phyloP scores from a whole-genome alignment of 92 coral and sea anemone species.

The Plumapathes pennacea region DNA sequence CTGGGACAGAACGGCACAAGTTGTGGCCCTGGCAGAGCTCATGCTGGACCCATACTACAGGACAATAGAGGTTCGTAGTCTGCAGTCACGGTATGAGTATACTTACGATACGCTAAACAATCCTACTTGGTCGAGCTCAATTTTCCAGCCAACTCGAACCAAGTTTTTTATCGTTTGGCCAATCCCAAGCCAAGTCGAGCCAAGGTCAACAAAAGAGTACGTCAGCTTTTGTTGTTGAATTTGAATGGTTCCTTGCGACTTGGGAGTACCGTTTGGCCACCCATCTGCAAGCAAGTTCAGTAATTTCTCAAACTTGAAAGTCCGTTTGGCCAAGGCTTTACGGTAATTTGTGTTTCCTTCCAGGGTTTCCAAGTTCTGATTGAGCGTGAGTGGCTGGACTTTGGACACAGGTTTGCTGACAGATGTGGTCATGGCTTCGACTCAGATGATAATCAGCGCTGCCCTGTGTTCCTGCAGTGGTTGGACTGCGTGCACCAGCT shows the following conservation, averaged over 20 bases:
- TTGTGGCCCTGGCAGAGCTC: conserved; percentile 90
- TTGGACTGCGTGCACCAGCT: conserved; percentile 95
- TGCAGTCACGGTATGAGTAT: too few relatives aligned
- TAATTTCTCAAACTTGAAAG: too few relatives aligned
- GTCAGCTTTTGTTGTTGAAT: too few relatives aligned
- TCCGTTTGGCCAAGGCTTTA: too few relatives aligned
- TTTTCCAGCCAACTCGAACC: neutral
- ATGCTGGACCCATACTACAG: conserved; percentile 93
- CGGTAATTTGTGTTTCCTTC: neutral
- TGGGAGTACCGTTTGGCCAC: too few relatives aligned
- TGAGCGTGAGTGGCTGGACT: conserved; percentile 94
- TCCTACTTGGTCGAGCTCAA: neutral
- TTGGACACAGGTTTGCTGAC: conserved; percentile 97
- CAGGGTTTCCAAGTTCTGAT: conserved; percentile 93
- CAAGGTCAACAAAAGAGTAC: too few relatives aligned
- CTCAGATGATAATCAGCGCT: conserved; percentile 75
- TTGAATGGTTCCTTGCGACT: too few relatives aligned
- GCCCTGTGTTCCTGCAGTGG: conserved; percentile 97
- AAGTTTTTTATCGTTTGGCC: too few relatives aligned
- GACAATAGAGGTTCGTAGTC: conserved; percentile 85
- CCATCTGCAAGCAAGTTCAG: too few relatives aligned
- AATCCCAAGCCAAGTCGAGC: too few relatives aligned
- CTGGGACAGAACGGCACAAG: conserved; percentile 98
- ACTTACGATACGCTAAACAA: too few relatives aligned
- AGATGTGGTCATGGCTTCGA: conserved; percentile 93